phyloP scores from a whole-genome alignment of 2,113 vertebrate species.

The rat (Rattus norvegicus) region GRCr8 NC_086033.1:36106001-36106500 shows the following conservation, averaged over 20 bases:
- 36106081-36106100: background rate
- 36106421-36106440: too few species aligned
- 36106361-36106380: too few species aligned
- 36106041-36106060: background rate
- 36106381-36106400: too few species aligned
- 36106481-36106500: background rate
- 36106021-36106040: background rate
- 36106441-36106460: background rate
- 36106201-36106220: background rate
- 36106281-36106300: background rate
- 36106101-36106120: background rate
- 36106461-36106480: too few species aligned
- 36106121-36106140: background rate
- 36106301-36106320: too few species aligned
- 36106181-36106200: background rate
- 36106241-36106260: background rate
- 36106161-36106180: background rate
- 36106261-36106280: background rate
- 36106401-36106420: too few species aligned
- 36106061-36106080: background rate
- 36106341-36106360: too few species aligned
- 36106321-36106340: too few species aligned
- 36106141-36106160: background rate
- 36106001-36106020: background rate
- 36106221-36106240: background rate